phyloP scores from a whole-genome alignment of 1,140 invertebrate species.

The Stegodyphus mimosarum region DNA sequence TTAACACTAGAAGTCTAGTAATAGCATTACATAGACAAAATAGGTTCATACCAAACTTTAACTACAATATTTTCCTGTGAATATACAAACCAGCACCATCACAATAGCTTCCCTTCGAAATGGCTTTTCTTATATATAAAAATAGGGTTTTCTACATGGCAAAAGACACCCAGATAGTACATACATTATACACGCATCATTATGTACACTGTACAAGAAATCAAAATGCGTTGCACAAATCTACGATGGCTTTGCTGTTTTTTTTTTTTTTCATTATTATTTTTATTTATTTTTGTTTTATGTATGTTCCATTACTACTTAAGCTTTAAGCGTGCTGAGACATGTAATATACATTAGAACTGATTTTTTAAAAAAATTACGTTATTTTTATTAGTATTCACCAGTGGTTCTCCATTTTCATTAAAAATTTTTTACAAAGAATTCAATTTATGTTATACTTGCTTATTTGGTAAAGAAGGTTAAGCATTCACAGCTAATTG shows the following conservation, averaged over 20 bases:
- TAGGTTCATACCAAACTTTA: constrained; percentile 41
- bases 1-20: constrained; percentile 26
- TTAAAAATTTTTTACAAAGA: too few relatives aligned
- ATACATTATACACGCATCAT: constrained; percentile 36
- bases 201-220: constrained; percentile 57
- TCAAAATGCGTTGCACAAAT: constrained; percentile 41
- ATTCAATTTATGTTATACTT: too few relatives aligned
- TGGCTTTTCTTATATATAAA: constrained; percentile 58
- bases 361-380: neutral
- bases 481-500: too few relatives aligned
- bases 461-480: too few relatives aligned
- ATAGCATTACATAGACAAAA: constrained; percentile 50
- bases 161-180: constrained; percentile 41
- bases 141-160: constrained; percentile 57
- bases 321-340: constrained; percentile 52
- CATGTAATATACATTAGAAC: neutral
- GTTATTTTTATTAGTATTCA: neutral
- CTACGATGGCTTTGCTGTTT: constrained; percentile 26
- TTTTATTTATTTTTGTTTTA: constrained; percentile 23
- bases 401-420: constrained; percentile 1
- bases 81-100: constrained; percentile 57
- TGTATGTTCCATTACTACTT: constrained; percentile 14
- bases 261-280: constrained; percentile 10
- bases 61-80: constrained; percentile 37
- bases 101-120: constrained; percentile 52